Evolutionary conservation across 2,113 vertebrate species (phyloP).

Genomic region (Anser brachyrhynchus): DNA sequence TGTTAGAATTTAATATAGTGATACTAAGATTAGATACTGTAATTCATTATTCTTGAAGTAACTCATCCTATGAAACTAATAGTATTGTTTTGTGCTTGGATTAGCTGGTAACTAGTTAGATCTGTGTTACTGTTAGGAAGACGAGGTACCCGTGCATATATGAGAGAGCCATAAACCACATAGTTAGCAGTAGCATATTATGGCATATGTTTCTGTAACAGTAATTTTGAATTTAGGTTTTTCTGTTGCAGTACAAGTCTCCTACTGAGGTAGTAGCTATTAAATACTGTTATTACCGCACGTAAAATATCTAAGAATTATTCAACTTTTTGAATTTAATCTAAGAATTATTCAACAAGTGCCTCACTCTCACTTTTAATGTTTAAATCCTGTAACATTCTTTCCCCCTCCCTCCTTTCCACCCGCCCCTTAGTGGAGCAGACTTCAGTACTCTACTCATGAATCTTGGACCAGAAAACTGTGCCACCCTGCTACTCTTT

Average conservation of each 20-base stretch:
- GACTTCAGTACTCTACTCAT: conserved; percentile 93
- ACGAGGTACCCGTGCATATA: neutral
- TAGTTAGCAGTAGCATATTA: neutral
- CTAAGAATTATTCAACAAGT: neutral
- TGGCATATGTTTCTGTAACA: neutral
- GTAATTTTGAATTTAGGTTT: neutral
- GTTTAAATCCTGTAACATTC: neutral
- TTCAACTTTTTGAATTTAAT: neutral
- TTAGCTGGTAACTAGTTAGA: neutral
- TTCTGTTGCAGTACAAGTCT: neutral
- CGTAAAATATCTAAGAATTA: neutral
- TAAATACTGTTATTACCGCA: neutral
- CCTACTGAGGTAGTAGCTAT: neutral
- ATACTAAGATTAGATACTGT: neutral
- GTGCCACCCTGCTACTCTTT: conserved; percentile 91
- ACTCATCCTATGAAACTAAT: neutral
- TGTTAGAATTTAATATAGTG: neutral
- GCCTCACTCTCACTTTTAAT: neutral
- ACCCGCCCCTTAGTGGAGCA: conserved; percentile 83
- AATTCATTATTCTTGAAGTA: neutral
- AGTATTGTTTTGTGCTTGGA: neutral
- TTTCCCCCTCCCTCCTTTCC: neutral
- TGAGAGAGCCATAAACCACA: neutral
- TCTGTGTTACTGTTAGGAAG: neutral
- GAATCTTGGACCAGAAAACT: conserved; percentile 96